phyloP scores from a whole-genome alignment of 35 echinoderm and acorn worm genomes.

The Lytechinus pictus region DNA sequence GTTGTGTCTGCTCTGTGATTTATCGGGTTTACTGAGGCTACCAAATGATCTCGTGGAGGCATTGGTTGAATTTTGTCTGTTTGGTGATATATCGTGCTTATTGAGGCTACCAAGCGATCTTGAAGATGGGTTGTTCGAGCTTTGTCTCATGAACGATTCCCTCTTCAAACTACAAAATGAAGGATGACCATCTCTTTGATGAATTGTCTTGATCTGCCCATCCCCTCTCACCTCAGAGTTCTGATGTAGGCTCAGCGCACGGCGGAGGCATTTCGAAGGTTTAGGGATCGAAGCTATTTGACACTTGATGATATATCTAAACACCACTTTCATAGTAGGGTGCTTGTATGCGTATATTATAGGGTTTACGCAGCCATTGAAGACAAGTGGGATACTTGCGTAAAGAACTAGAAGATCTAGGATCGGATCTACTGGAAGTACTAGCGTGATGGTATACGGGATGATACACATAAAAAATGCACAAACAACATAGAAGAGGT shows the following conservation, averaged over 20 bases:
- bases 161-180: slow-evolving; percentile 3
- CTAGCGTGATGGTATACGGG: slow-evolving; percentile 64
- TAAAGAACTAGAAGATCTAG: slow-evolving; percentile 64
- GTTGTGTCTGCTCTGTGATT: too few species aligned
- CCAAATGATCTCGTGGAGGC: background rate
- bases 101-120: background rate
- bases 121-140: background rate
- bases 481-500: slow-evolving; percentile 76
- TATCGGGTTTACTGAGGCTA: too few species aligned
- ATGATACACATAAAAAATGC: slow-evolving; percentile 76
- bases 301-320: slow-evolving; percentile 71
- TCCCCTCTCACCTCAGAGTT: background rate
- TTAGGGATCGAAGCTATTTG: slow-evolving; percentile 66
- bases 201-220: background rate
- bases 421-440: slow-evolving; percentile 58
- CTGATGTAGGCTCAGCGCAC: background rate
- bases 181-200: background rate
- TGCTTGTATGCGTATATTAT: slow-evolving; percentile 84
- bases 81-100: background rate
- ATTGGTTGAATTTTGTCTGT: background rate
- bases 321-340: slow-evolving; percentile 81
- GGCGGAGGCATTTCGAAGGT: slow-evolving; percentile 65
- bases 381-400: slow-evolving; percentile 60
- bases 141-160: background rate
- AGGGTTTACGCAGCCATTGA: slow-evolving; percentile 80